These are phyloP conservation scores for Sebastes vulpes DNA, from an alignment of 2,797 vertebrate genomes.

Conservation along the genomic window DNA sequence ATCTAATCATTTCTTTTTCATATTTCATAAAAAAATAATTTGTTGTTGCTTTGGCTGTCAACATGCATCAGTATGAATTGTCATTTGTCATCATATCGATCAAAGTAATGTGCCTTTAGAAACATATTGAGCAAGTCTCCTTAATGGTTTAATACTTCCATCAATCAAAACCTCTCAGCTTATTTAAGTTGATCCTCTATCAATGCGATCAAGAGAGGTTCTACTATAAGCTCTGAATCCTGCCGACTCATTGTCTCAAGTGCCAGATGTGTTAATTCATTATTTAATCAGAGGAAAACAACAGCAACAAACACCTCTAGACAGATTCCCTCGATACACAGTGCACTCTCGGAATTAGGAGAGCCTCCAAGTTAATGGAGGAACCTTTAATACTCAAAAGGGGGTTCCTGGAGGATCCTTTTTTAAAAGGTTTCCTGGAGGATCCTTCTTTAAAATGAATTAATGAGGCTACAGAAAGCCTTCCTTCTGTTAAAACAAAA, in stretches of 20 bases:
- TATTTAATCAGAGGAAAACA: neutral
- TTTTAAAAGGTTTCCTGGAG: too few relatives aligned
- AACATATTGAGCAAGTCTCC: neutral
- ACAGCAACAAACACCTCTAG: neutral
- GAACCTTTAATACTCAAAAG: too few relatives aligned
- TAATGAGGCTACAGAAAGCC: rapidly evolving
- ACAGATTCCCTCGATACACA: neutral
- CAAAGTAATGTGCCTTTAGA: neutral
- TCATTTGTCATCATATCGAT: neutral
- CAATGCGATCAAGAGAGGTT: neutral
- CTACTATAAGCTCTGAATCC: neutral
- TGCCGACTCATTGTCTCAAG: neutral
- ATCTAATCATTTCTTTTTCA: neutral
- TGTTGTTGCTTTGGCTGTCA: neutral
- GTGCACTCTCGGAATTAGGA: too few relatives aligned
- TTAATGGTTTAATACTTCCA: neutral
- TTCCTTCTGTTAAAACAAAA: too few relatives aligned
- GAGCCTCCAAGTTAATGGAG: rapidly evolving
- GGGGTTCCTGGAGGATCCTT: too few relatives aligned
- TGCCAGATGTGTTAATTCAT: neutral
- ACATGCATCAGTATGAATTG: neutral
- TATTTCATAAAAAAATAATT: neutral
- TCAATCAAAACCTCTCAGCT: neutral
- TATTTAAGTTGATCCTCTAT: neutral
- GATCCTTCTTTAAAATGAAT: too few relatives aligned